Percentiles rank a stretch among this genome's conserved stretches.
These are phyloP conservation scores for Prionace glauca DNA, from an alignment of 2,797 vertebrate genomes.

Conservation along the genomic window DNA sequence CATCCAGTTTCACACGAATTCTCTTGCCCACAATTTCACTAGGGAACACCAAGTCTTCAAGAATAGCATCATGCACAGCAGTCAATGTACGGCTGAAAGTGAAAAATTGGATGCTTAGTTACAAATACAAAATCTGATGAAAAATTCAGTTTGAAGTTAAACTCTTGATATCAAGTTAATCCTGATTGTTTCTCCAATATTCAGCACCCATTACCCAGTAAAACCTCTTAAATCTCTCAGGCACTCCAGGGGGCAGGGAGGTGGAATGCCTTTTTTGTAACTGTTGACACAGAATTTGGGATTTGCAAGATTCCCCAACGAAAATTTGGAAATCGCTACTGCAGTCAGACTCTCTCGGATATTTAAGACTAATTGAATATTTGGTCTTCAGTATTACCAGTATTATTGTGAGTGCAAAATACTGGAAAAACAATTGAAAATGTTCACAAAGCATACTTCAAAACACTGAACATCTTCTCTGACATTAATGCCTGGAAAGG, in stretches of 20 bases:
- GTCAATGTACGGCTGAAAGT: constrained; percentile 81
- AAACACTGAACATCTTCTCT: background rate
- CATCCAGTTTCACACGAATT: constrained; percentile 89
- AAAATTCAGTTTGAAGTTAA: background rate
- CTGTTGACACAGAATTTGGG: background rate
- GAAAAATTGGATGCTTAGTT: background rate
- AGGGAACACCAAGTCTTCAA: constrained; percentile 94
- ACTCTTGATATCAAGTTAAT: background rate
- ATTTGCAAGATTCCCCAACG: background rate
- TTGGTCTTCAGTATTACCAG: background rate
- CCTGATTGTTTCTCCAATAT: background rate
- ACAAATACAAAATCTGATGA: background rate
- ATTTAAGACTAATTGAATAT: background rate
- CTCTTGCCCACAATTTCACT: constrained; percentile 97
- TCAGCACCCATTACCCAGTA: background rate
- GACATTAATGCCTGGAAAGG: background rate
- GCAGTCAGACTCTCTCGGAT: background rate
- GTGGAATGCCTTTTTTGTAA: background rate
- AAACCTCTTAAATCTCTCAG: background rate
- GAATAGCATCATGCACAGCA: constrained; percentile 88
- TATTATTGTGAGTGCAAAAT: too few relatives aligned
- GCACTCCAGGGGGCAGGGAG: background rate
- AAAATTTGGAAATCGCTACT: background rate
- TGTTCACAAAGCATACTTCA: background rate
- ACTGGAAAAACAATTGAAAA: background rate